A percentile compares a stretch with the other conserved stretches of the same genome.
These are phyloP conservation scores for Dipodomys stephensi DNA, from an alignment of 2,113 vertebrate genomes.

Conservation along the genomic window DNA sequence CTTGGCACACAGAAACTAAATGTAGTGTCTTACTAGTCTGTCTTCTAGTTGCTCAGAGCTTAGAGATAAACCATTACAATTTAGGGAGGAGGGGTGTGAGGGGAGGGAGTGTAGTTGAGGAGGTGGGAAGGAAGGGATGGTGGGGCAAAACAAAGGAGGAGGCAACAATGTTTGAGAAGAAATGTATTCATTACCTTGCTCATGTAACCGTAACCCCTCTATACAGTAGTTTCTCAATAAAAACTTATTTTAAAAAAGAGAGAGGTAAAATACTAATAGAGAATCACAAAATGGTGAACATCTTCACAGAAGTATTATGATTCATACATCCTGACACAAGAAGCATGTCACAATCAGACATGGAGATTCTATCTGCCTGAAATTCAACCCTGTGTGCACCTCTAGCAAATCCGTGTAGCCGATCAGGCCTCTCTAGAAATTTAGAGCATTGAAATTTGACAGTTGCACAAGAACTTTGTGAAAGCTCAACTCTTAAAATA, in stretches of 20 bases:
- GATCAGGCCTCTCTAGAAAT: neutral
- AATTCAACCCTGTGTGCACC: neutral
- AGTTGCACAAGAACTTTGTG: neutral
- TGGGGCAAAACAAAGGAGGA: too few species aligned
- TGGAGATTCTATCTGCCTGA: neutral
- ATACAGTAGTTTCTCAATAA: too few species aligned
- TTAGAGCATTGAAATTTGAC: neutral
- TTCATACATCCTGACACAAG: neutral
- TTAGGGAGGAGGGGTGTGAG: too few species aligned
- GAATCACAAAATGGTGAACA: neutral
- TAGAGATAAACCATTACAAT: neutral
- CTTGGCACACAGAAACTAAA: neutral
- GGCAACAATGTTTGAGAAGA: too few species aligned
- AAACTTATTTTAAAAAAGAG: too few species aligned
- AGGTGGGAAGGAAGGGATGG: too few species aligned
- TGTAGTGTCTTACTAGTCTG: neutral
- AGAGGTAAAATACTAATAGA: neutral
- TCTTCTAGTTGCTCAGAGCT: neutral
- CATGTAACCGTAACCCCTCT: too few species aligned
- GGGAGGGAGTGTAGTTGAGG: too few species aligned
- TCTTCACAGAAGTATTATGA: neutral
- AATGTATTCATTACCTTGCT: too few species aligned
- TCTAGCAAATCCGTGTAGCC: neutral
- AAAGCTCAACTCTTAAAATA: neutral
- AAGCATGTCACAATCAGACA: neutral